These are phyloP conservation scores for Emydoidea blandingii DNA, from an alignment of 2,797 vertebrate genomes.

Conservation along the genomic window DNA sequence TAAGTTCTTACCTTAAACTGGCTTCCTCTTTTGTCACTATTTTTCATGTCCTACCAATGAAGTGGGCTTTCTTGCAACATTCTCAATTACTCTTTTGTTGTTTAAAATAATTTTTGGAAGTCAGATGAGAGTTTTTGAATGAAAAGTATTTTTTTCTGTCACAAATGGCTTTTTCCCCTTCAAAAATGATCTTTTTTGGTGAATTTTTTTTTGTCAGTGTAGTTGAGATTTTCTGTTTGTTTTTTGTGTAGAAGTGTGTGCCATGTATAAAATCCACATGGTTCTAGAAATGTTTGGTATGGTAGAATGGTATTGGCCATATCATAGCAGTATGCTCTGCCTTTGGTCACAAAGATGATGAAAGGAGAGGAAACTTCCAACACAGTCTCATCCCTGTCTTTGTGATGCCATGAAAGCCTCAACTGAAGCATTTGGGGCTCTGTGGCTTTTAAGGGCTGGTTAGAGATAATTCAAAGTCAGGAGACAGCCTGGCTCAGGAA, in stretches of 20 bases:
- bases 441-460: not conserved
- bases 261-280: not conserved
- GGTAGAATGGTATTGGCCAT: not conserved
- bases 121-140: not conserved
- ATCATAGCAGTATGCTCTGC: not conserved
- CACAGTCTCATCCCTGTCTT: not conserved
- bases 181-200: not conserved
- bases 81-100: not conserved
- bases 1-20: not conserved
- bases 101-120: not conserved
- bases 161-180: not conserved
- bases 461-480: not conserved
- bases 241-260: not conserved
- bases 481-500: not conserved
- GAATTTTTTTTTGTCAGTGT: not conserved
- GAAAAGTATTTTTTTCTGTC: not conserved
- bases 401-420: not conserved
- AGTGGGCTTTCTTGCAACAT: not conserved
- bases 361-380: not conserved
- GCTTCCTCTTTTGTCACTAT: not conserved
- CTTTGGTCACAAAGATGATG: not conserved
- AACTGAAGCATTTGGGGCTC: not conserved
- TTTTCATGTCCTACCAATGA: not conserved
- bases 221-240: slow-evolving; percentile 9
- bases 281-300: not conserved